Conservation (phyloP, 2,113 vertebrate species). For the Castor canadensis region DNA sequence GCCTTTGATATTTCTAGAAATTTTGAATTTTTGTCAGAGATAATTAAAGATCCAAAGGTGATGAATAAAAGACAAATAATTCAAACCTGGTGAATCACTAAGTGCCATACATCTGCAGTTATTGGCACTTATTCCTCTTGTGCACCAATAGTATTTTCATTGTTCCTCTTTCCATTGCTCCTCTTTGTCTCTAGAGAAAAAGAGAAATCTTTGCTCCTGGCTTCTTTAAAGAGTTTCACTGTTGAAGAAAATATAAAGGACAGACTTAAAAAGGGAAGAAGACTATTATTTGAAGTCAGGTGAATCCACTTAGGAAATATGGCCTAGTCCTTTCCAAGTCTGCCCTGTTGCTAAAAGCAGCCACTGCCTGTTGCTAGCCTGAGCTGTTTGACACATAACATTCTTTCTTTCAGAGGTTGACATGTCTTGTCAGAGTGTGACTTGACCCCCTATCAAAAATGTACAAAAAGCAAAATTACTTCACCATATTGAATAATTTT, state of each 20-base stretch:
- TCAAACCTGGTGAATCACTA: not conserved
- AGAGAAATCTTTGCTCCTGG: not conserved
- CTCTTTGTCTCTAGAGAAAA: slow-evolving; percentile 13
- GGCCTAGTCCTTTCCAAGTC: not conserved
- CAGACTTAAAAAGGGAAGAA: not conserved
- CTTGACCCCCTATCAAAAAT: not conserved
- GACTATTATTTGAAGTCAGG: slow-evolving; percentile 29
- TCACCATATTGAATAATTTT: not conserved
- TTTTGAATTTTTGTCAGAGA: not conserved
- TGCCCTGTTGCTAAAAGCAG: not conserved
- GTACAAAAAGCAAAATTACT: slow-evolving; percentile 43
- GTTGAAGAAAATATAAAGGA: slow-evolving; percentile 46
- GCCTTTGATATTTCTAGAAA: not conserved
- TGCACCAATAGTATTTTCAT: not conserved
- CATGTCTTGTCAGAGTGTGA: not conserved
- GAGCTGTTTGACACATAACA: not conserved
- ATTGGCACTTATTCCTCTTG: not conserved
- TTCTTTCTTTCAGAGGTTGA: not conserved
- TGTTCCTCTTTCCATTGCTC: not conserved
- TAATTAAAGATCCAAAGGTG: not conserved
- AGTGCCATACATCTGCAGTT: not conserved
- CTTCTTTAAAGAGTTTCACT: slow-evolving; percentile 46
- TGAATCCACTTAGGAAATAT: not conserved
- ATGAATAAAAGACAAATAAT: not conserved
- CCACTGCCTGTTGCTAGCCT: not conserved